Evolutionary conservation across 2,113 vertebrate genomes (phyloP).

Genomic region (Actenoides lindsayi): DNA sequence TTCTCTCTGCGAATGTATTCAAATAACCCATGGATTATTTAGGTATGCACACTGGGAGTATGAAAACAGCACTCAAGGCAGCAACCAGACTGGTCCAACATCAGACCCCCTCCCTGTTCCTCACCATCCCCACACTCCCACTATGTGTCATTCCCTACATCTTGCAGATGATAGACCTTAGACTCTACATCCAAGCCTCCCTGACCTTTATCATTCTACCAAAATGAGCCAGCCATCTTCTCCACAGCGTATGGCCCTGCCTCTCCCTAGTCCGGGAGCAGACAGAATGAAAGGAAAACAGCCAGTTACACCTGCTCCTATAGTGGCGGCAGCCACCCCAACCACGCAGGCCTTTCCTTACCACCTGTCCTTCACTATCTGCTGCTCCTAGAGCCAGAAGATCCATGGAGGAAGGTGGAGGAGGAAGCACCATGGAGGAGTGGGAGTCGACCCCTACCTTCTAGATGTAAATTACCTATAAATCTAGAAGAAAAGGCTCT

Average conservation of each 20-base stretch:
- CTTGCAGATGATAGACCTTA: neutral
- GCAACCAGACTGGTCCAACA: neutral
- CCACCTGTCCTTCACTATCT: neutral
- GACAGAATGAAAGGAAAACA: neutral
- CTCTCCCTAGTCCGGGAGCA: accelerated
- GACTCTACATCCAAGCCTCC: neutral
- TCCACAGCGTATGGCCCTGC: neutral
- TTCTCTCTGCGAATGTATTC: neutral
- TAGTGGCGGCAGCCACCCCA: neutral
- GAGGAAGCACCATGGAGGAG: neutral
- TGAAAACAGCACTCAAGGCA: neutral
- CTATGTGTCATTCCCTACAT: accelerated
- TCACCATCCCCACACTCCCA: neutral
- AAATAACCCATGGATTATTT: neutral
- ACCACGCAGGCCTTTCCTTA: accelerated
- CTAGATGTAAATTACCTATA: neutral
- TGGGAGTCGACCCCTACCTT: accelerated
- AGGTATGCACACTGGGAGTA: neutral
- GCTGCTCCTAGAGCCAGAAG: neutral
- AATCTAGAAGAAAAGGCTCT: neutral
- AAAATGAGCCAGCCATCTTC: accelerated
- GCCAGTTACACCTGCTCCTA: neutral
- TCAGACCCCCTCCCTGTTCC: neutral
- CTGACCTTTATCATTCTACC: accelerated
- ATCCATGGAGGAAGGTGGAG: neutral